Percentiles rank a stretch among this genome's conserved stretches.
Evolutionary conservation across 2,113 vertebrate species (phyloP).

Genomic region (Mystacornis crossleyi): DNA sequence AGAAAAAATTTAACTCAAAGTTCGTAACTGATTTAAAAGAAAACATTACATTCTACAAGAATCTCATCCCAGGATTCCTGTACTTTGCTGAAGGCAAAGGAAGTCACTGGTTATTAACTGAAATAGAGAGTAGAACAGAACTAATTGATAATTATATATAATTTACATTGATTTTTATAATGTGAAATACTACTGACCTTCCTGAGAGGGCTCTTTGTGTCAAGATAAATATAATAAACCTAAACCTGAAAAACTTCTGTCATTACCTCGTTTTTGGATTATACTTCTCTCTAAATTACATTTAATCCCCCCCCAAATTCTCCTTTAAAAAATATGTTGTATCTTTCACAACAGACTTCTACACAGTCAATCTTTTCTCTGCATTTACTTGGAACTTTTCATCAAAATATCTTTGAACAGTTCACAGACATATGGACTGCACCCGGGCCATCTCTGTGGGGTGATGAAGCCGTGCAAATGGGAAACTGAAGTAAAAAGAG

Average conservation of each 20-base stretch:
- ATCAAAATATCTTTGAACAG: background rate
- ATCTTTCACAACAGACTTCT: background rate
- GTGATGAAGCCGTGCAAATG: background rate
- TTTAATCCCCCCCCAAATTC: rapidly evolving
- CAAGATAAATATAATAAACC: background rate
- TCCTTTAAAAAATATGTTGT: background rate
- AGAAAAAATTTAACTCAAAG: background rate
- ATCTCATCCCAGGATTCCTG: background rate
- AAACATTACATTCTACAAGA: background rate
- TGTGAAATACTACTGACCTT: background rate
- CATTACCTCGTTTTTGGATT: background rate
- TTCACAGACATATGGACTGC: background rate
- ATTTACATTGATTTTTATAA: background rate
- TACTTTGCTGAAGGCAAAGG: background rate
- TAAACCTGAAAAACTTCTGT: background rate
- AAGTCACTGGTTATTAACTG: background rate
- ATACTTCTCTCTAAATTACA: background rate
- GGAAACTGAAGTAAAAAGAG: background rate
- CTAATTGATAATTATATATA: background rate
- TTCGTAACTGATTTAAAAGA: background rate
- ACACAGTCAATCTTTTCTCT: background rate
- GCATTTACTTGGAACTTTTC: background rate
- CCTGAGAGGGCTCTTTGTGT: background rate
- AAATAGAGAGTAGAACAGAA: background rate
- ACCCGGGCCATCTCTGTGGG: background rate